These are phyloP conservation scores for Heliopora coerulea DNA, from an alignment of 92 coral and sea anemone genomes.

Conservation along the genomic window DNA sequence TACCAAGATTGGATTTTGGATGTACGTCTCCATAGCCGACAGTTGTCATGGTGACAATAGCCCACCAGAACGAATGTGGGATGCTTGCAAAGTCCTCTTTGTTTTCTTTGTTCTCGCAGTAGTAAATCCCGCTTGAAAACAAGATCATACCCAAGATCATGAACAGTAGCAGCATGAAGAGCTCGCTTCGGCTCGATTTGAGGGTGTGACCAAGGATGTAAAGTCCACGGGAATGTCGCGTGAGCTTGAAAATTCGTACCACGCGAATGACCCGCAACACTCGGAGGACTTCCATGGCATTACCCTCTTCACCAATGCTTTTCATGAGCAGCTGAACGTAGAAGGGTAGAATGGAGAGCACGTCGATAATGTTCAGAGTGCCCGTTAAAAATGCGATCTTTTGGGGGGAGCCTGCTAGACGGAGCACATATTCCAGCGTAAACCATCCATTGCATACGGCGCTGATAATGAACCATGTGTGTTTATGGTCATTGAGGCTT, in stretches of 20 bases:
- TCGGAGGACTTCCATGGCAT: slow-evolving; percentile 63
- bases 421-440: slow-evolving; percentile 77
- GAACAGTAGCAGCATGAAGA: slow-evolving; percentile 85
- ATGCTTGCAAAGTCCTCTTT: slow-evolving; percentile 62
- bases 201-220: slow-evolving; percentile 90
- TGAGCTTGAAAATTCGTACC: slow-evolving; percentile 85
- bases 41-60: slow-evolving; percentile 99
- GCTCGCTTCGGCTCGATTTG: slow-evolving; percentile 83
- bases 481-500: slow-evolving; percentile 48
- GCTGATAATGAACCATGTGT: slow-evolving; percentile 62
- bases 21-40: slow-evolving; percentile 92
- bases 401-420: slow-evolving; percentile 67
- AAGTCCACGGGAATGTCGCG: slow-evolving; percentile 91
- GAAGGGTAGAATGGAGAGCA: slow-evolving; percentile 85
- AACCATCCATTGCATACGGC: slow-evolving; percentile 92
- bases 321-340: slow-evolving; percentile 61
- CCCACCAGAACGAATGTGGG: slow-evolving; percentile 99
- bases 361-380: slow-evolving; percentile 75
- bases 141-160: slow-evolving; percentile 84
- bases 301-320: slow-evolving; percentile 55
- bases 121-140: slow-evolving; percentile 92
- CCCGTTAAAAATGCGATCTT: slow-evolving; percentile 73
- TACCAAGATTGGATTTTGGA: slow-evolving; percentile 67
- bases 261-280: slow-evolving; percentile 93
- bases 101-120: slow-evolving; percentile 66